Evolutionary conservation across 2,797 vertebrate genomes (phyloP).

Genomic region (Pachyuromys duprasi): DNA sequence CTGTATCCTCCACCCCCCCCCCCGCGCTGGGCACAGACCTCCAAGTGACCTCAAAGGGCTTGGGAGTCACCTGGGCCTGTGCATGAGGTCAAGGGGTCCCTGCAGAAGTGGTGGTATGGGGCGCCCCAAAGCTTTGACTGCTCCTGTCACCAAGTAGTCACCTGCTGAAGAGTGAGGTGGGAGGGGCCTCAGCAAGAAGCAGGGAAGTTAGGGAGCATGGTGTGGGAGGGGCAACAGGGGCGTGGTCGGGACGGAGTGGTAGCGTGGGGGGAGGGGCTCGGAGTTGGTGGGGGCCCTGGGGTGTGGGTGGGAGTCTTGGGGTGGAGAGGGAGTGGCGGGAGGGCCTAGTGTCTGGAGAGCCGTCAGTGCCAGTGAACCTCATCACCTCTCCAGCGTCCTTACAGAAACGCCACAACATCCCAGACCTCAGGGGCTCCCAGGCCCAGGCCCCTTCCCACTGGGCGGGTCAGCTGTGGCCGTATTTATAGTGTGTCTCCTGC

Average conservation of each 20-base stretch:
- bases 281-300: no score
- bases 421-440: background rate
- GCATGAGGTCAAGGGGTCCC: background rate
- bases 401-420: constrained; percentile 2
- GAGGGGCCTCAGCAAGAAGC: background rate
- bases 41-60: background rate
- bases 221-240: background rate
- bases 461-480: constrained; percentile 68
- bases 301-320: background rate
- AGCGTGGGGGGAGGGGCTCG: no score
- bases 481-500: constrained; percentile 66
- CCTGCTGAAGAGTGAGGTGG: background rate
- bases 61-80: background rate
- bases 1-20: background rate
- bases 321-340: background rate
- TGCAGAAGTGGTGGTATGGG: background rate
- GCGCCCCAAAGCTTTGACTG: background rate
- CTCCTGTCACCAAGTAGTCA: background rate
- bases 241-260: background rate
- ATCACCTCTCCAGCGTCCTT: background rate
- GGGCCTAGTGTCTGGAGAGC: background rate
- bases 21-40: no score
- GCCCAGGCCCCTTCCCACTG: background rate
- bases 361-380: background rate
- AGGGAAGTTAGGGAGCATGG: no score